These are phyloP conservation scores for Pteromalus puparum DNA, from an alignment of 1,140 invertebrate genomes.

Conservation along the genomic window DNA sequence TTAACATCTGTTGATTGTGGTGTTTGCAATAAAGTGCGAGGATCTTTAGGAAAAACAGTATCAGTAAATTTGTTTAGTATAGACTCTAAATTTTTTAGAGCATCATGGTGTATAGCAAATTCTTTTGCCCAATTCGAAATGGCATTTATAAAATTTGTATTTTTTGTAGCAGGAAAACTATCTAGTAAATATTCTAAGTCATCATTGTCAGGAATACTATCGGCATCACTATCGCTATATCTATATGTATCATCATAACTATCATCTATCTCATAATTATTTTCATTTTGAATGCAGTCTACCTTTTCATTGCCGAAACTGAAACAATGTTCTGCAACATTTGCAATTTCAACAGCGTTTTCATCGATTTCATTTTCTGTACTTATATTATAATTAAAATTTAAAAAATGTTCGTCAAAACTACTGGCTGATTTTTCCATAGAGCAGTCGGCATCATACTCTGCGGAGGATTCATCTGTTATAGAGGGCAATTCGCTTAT, in stretches of 20 bases:
- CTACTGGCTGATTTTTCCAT: too few species aligned
- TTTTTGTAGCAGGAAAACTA: neutral
- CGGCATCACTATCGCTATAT: conserved; percentile 21
- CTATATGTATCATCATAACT: neutral
- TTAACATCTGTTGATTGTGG: neutral
- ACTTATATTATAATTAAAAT: too few species aligned
- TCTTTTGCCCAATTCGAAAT: neutral
- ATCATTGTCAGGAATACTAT: conserved; percentile 21
- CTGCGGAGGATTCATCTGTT: too few species aligned
- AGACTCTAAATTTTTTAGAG: neutral
- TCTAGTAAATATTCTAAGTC: neutral
- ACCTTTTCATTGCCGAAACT: too few species aligned
- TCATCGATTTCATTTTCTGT: too few species aligned
- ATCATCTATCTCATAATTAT: too few species aligned
- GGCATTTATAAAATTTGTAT: conserved; percentile 14
- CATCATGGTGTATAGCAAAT: conserved; percentile 1
- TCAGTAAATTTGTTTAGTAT: conserved; percentile 11
- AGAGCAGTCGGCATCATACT: too few species aligned
- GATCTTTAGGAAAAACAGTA: neutral
- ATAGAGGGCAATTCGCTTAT: too few species aligned
- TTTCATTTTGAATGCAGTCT: too few species aligned
- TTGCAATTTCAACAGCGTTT: too few species aligned
- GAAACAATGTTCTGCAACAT: too few species aligned
- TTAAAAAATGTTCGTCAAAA: too few species aligned
- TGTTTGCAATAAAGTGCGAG: conserved; percentile 10